phyloP scores from a whole-genome alignment of 2,113 vertebrate genomes.

The Cynopterus brachyotis region DNA sequence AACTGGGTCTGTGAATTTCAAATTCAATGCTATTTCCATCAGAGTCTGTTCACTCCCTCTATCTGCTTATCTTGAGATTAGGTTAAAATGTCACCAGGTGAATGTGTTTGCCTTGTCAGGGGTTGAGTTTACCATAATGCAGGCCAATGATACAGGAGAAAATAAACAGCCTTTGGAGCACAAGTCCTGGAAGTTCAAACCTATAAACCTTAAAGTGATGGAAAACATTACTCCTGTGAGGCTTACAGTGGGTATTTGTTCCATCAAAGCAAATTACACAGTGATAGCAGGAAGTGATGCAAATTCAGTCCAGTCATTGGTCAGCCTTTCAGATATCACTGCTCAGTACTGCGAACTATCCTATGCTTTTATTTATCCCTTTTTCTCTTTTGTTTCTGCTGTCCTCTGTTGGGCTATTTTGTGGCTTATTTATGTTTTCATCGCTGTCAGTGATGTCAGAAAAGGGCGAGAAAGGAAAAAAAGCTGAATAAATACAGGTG shows the following conservation, averaged over 20 bases:
- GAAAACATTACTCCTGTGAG: conserved; percentile 39
- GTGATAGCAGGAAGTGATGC: not conserved
- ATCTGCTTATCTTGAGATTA: not conserved
- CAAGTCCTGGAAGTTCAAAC: conserved; percentile 62
- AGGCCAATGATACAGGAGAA: conserved; percentile 25
- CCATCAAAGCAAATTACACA: conserved; percentile 40
- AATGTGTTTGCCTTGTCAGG: not conserved
- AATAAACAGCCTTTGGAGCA: conserved; percentile 48
- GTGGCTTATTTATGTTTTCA: not conserved
- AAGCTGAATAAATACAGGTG: not conserved
- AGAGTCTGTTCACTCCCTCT: not conserved
- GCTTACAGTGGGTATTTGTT: conserved; percentile 41
- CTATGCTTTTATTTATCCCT: not conserved
- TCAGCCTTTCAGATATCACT: not conserved
- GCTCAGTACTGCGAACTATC: not conserved
- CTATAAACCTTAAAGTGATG: conserved; percentile 63
- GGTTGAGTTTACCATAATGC: not conserved
- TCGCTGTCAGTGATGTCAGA: not conserved
- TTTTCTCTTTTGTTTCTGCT: not conserved
- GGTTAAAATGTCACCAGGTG: not conserved
- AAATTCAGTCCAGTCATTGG: not conserved
- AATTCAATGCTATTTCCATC: not conserved
- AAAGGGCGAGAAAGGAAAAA: not conserved
- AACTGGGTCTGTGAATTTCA: not conserved
- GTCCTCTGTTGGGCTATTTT: not conserved